These are phyloP conservation scores for Coreius guichenoti DNA, from an alignment of 2,797 vertebrate genomes.

Conservation along the genomic window DNA sequence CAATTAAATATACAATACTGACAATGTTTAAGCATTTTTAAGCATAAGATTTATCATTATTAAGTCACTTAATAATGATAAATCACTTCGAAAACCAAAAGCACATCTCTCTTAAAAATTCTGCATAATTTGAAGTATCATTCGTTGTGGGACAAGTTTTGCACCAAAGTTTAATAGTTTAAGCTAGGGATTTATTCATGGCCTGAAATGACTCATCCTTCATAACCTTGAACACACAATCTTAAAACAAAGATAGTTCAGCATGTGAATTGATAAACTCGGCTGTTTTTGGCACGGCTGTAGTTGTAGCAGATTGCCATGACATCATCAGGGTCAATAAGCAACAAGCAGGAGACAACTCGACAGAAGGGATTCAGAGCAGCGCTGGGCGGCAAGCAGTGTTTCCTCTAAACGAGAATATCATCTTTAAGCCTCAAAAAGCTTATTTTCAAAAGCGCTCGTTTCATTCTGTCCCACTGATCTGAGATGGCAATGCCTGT, in stretches of 20 bases:
- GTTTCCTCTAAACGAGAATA: slow-evolving; percentile 1
- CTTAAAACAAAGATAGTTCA: not conserved
- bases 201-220: not conserved
- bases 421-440: slow-evolving; percentile 23
- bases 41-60: not conserved
- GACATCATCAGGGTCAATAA: slow-evolving; percentile 16
- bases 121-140: not conserved
- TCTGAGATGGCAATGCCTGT: not conserved
- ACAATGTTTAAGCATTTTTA: not conserved
- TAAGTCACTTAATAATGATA: not conserved
- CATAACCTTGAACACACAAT: slow-evolving; percentile 6
- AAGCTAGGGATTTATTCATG: not conserved
- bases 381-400: not conserved
- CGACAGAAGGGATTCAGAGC: slow-evolving; percentile 11
- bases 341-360: slow-evolving; percentile 4
- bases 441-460: not conserved
- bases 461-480: slow-evolving; percentile 3
- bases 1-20: not conserved
- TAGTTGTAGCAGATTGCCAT: not conserved
- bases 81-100: not conserved
- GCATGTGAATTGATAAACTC: not conserved
- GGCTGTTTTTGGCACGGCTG: not conserved
- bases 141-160: not conserved
- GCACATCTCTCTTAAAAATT: not conserved
- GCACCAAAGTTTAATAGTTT: not conserved